Evolutionary conservation across 2,797 vertebrate genomes (phyloP), one percentile per base, ranked within the genome.

Genomic region (Siniperca scherzeri): DNA sequence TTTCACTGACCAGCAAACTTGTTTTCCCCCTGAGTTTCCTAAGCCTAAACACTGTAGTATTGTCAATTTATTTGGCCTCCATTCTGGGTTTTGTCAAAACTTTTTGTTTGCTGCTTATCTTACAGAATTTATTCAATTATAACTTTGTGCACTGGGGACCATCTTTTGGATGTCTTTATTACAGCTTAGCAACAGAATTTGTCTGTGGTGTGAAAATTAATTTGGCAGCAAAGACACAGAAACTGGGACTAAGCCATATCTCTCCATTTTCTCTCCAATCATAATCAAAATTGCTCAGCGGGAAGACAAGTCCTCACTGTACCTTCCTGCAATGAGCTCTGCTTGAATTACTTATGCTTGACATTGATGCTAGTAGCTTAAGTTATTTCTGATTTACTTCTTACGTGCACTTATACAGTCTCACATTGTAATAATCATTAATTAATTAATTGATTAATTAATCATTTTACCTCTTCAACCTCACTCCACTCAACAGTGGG

Each of bases 161-260:
- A 44, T 75, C 7, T 70, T 76, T 72, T 67, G 8, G 19, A 62
- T 59, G 40, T 62, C 56, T 89, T 70, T 59, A 74, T 82, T 66
- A 74, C 42, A 61, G 64, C 50, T 44, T 36, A 61, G 42, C n/a
- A 48, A 57, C 25, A 65, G 42, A 75, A 83, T 78, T 61, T 76
- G 61, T 69, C 33, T n/a, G 22, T 67, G 16, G 52, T 74, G 46
- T 3, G 36, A 79, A 84, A 50, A 83, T 82, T 11, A 16, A 86
- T 87, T 81, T 84, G 77, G 70, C 82, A 84, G 56, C 59, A 71
- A 66, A 72, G 36, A 70, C 27, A 42, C 42, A 82, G 46, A 70
- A 82, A 80, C 21, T 4, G 2, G 5, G 55, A 77, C 44, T 52
- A 74, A 80, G 30, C 25, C 59, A 52, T 53, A 64, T 75, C 48